Evolutionary conservation across 2,113 vertebrate species (phyloP).

Genomic region (Columba janthina): DNA sequence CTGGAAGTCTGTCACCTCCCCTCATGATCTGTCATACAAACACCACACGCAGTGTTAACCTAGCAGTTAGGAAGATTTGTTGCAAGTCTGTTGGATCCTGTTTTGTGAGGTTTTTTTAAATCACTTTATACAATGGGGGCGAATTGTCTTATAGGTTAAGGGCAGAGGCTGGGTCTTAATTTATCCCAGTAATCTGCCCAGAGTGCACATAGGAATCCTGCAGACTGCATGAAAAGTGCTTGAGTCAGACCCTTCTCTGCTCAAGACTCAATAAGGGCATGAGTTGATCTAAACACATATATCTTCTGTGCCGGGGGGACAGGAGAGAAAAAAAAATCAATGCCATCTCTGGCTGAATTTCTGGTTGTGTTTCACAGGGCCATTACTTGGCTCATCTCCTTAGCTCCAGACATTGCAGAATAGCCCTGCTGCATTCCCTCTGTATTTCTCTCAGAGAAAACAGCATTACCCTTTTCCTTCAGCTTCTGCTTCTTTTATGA

Average conservation of each 20-base stretch:
- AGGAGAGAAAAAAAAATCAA: neutral
- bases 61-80: slow-evolving; percentile 24
- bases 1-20: slow-evolving; percentile 37
- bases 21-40: slow-evolving; percentile 32
- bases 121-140: neutral
- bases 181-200: slow-evolving; percentile 6
- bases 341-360: slow-evolving; percentile 16
- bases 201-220: neutral
- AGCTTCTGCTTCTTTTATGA: neutral
- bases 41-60: slow-evolving; percentile 23
- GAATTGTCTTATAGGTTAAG: neutral
- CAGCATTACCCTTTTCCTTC: neutral
- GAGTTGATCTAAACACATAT: slow-evolving; percentile 20
- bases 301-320: neutral
- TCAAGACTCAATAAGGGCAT: slow-evolving; percentile 23
- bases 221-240: slow-evolving; percentile 7
- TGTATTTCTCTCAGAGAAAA: neutral
- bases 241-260: slow-evolving; percentile 38
- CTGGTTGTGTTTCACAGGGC: neutral
- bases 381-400: neutral
- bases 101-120: neutral
- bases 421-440: neutral
- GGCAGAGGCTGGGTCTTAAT: slow-evolving; percentile 15
- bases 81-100: neutral
- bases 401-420: neutral